phyloP scores from a whole-genome alignment of 2,888 invertebrate genomes.

The Plagodis pulveraria region DNA sequence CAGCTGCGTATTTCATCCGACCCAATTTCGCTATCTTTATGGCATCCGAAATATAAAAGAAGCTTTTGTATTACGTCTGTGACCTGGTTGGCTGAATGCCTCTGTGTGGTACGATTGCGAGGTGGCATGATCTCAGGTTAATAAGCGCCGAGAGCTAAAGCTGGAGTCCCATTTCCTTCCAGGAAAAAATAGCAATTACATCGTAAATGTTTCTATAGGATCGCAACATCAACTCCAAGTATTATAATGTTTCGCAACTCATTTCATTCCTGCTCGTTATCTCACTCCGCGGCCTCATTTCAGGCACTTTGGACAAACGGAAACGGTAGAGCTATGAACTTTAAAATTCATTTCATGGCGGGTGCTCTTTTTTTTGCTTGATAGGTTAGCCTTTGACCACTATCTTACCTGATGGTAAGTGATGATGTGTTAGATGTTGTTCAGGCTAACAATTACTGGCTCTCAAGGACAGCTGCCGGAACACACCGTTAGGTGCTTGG shows the following conservation, averaged over 20 bases:
- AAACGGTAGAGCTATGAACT: slow-evolving; percentile 64
- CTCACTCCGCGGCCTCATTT: slow-evolving; percentile 72
- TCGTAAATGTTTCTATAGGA: slow-evolving; percentile 47
- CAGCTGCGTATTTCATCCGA: slow-evolving; percentile 8
- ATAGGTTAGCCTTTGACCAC: no score
- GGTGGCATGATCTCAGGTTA: slow-evolving; percentile 60
- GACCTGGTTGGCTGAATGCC: slow-evolving; percentile 58
- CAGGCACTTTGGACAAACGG: slow-evolving; percentile 68
- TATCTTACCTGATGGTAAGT: no score
- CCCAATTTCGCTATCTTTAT: slow-evolving; percentile 22
- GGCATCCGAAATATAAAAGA: slow-evolving; percentile 26
- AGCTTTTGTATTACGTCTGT: slow-evolving; percentile 52
- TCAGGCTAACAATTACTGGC: no score
- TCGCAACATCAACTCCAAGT: slow-evolving; percentile 45
- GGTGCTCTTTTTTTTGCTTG: no score
- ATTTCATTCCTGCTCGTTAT: slow-evolving; percentile 73
- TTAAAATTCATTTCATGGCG: slow-evolving; percentile 59
- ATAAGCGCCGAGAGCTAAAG: slow-evolving; percentile 54
- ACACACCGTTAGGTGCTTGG: no score
- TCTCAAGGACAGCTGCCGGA: no score
- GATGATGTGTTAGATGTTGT: no score
- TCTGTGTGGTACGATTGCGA: slow-evolving; percentile 53
- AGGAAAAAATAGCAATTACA: slow-evolving; percentile 51
- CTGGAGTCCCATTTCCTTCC: slow-evolving; percentile 46
- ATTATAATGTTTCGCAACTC: slow-evolving; percentile 57